Evolutionary conservation across 1,140 invertebrate genomes (phyloP).

Genomic region (Heliconius hermathena): DNA sequence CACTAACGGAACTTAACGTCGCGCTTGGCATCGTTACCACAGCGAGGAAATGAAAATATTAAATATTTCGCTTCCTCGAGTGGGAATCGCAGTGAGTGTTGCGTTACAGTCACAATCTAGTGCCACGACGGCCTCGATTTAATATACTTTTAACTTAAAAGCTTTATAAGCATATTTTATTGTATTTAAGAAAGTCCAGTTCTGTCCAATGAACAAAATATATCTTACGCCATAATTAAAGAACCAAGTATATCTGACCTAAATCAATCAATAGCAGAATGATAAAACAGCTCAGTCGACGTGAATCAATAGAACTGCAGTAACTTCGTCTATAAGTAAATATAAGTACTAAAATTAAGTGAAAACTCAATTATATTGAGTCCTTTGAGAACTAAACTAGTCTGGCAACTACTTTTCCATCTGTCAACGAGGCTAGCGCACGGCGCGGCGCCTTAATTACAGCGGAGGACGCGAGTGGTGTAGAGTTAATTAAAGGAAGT

Average conservation of each 20-base stretch:
- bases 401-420: conserved; percentile 33
- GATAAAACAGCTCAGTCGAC: background rate
- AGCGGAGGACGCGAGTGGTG: conserved; percentile 24
- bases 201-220: background rate
- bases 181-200: too few species aligned
- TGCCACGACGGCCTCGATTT: too few species aligned
- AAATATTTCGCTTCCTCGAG: too few species aligned
- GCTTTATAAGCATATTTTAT: too few species aligned
- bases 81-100: too few species aligned
- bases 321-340: background rate
- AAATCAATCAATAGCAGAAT: background rate
- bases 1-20: too few species aligned
- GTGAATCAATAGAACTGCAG: background rate
- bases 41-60: too few species aligned
- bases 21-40: too few species aligned
- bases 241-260: background rate
- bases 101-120: too few species aligned
- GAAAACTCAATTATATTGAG: conserved; percentile 31
- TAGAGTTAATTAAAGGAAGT: conserved; percentile 33
- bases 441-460: conserved; percentile 31
- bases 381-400: conserved; percentile 22
- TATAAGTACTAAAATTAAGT: conserved; percentile 23
- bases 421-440: conserved; percentile 31
- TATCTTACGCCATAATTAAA: background rate
- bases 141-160: too few species aligned